These are phyloP conservation scores for Archaeoteleia sp. DNA, from an alignment of 2,888 invertebrate species.

Conservation along the genomic window DNA sequence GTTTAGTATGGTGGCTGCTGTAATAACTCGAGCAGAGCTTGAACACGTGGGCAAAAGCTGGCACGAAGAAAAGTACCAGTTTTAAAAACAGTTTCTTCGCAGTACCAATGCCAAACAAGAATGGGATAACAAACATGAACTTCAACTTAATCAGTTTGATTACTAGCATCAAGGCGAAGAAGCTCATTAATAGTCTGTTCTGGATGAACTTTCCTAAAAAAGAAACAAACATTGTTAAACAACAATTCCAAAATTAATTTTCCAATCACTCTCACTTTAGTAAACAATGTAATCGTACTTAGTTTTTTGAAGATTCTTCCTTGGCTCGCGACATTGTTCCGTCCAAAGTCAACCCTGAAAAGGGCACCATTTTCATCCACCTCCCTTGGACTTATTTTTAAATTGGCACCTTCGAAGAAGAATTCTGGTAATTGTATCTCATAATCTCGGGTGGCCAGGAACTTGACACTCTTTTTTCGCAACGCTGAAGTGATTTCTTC, in stretches of 20 bases:
- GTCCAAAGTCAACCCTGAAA: constrained; percentile 83
- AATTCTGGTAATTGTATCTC: constrained; percentile 83
- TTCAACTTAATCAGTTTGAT: constrained; percentile 88
- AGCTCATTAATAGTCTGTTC: constrained; percentile 84
- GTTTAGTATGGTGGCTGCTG: constrained; percentile 82
- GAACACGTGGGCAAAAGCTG: constrained; percentile 87
- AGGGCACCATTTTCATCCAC: constrained; percentile 85
- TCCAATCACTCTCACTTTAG: constrained; percentile 6
- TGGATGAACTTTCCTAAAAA: constrained; percentile 85
- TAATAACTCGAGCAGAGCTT: constrained; percentile 90
- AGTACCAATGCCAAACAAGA: constrained; percentile 86
- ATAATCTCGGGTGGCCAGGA: constrained; percentile 86
- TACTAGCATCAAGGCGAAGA: constrained; percentile 85
- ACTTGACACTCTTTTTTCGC: constrained; percentile 82
- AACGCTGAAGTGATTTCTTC: constrained; percentile 85
- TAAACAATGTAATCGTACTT: constrained; percentile 75
- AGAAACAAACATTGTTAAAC: constrained; percentile 19
- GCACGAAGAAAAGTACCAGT: constrained; percentile 87
- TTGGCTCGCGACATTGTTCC: constrained; percentile 70
- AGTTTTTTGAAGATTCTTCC: constrained; percentile 83
- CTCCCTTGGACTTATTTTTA: constrained; percentile 84
- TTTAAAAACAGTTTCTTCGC: constrained; percentile 90
- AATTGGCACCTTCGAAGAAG: constrained; percentile 83
- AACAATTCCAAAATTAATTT: constrained; percentile 12
- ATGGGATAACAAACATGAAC: constrained; percentile 85